phyloP scores from a whole-genome alignment of 2,888 invertebrate species.

The Netelia fuscicornis region DNA sequence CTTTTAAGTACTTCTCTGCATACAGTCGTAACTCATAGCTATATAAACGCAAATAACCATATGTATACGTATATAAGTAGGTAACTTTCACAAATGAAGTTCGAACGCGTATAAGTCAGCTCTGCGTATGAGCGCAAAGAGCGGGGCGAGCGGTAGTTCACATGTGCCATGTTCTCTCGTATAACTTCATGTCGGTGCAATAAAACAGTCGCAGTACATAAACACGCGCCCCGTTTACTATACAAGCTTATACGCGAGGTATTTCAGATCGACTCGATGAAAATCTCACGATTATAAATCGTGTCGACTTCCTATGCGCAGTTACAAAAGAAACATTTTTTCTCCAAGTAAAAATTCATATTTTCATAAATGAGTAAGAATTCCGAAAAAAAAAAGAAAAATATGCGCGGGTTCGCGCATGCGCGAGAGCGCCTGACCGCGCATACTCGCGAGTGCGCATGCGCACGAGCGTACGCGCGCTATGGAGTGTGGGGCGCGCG shows the following conservation, averaged over 20 bases:
- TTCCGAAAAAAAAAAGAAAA: too few species aligned
- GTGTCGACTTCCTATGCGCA: too few species aligned
- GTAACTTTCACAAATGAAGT: constrained; percentile 37
- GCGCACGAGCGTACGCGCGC: too few species aligned
- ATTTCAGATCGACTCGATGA: not conserved
- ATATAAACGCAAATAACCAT: constrained; percentile 57
- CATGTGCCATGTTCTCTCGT: not conserved
- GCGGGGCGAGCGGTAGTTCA: not conserved
- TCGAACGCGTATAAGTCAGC: not conserved
- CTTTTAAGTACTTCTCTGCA: constrained; percentile 59
- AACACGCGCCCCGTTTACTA: not conserved
- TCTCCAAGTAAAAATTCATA: too few species aligned
- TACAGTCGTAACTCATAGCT: constrained; percentile 60
- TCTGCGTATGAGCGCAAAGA: not conserved
- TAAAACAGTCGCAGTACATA: not conserved
- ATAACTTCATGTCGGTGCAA: not conserved
- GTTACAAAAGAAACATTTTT: too few species aligned
- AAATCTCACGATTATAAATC: too few species aligned
- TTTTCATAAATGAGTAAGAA: too few species aligned
- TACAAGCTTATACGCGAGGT: not conserved
- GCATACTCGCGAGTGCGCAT: too few species aligned
- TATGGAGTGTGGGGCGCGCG: not conserved
- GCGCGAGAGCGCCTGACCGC: too few species aligned
- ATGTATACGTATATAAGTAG: not conserved
- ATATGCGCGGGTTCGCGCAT: too few species aligned